Percentiles rank a stretch among this genome's conserved stretches.
Conservation (phyloP, 1,140 invertebrate species). For the Caenorhabditis briggsae region DNA sequence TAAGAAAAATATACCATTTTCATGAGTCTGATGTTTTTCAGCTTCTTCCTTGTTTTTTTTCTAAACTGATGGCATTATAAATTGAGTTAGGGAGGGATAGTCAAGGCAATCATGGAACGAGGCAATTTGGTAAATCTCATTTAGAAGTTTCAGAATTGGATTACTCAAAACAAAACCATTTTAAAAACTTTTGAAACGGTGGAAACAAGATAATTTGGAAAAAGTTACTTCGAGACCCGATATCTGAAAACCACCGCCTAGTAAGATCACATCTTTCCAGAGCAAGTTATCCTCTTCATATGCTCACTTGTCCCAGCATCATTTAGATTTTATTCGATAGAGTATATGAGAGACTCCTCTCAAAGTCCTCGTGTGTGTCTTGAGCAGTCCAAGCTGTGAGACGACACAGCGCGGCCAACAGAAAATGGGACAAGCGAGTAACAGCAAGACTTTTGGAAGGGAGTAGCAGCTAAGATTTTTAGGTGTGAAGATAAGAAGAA, state of each 20-base stretch:
- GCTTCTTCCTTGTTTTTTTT: too few relatives aligned
- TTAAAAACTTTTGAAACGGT: too few relatives aligned
- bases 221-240: too few relatives aligned
- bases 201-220: too few relatives aligned
- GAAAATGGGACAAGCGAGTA: background rate
- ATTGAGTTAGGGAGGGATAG: too few relatives aligned
- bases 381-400: background rate
- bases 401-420: background rate
- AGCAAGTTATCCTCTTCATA: background rate
- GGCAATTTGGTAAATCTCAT: too few relatives aligned
- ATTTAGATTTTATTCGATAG: conserved; percentile 55
- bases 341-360: conserved; percentile 24
- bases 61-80: too few relatives aligned
- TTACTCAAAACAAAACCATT: too few relatives aligned
- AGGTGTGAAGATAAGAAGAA: conserved; percentile 18
- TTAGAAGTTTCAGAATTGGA: too few relatives aligned
- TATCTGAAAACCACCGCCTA: background rate
- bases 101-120: too few relatives aligned
- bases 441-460: background rate
- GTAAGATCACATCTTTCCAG: conserved; percentile 31
- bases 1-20: too few relatives aligned
- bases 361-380: background rate
- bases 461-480: background rate
- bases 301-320: conserved; percentile 3
- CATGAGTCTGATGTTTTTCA: too few relatives aligned